These are phyloP conservation scores for Agonopterix heracliana DNA, from an alignment of 2,888 invertebrate species.

Conservation along the genomic window DNA sequence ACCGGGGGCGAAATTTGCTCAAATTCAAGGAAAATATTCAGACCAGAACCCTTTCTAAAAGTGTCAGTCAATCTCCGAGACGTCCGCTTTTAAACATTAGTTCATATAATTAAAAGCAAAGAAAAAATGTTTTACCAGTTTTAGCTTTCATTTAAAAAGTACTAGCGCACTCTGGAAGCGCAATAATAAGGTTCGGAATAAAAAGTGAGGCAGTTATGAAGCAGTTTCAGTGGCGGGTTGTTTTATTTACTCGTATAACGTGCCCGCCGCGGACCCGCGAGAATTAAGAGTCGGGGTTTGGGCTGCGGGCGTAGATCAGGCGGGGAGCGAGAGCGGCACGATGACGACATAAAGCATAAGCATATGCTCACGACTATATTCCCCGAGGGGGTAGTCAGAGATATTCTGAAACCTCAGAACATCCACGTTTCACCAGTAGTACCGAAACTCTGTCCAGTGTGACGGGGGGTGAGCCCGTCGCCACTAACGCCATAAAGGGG, in stretches of 20 bases:
- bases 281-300: slow-evolving; percentile 17
- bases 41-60: not conserved
- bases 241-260: slow-evolving; percentile 32
- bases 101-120: not conserved
- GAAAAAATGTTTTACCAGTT: slow-evolving; percentile 13
- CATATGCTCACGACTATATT: no score
- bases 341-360: no score
- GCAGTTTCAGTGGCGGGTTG: slow-evolving; percentile 29
- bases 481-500: no score
- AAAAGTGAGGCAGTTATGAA: slow-evolving; percentile 38
- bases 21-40: not conserved
- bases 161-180: slow-evolving; percentile 7
- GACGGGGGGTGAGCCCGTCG: no score
- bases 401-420: no score
- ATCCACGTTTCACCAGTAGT: no score
- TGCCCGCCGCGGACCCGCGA: slow-evolving; percentile 16
- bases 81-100: not conserved
- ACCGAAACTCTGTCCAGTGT: no score
- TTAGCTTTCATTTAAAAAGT: not conserved
- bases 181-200: slow-evolving; percentile 34
- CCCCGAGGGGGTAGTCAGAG: no score
- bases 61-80: not conserved
- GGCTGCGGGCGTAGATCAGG: not conserved
- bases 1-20: not conserved
- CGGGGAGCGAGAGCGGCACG: not conserved